Evolutionary conservation across 2,888 invertebrate species (phyloP).

Genomic region (Drosophila borborema): DNA sequence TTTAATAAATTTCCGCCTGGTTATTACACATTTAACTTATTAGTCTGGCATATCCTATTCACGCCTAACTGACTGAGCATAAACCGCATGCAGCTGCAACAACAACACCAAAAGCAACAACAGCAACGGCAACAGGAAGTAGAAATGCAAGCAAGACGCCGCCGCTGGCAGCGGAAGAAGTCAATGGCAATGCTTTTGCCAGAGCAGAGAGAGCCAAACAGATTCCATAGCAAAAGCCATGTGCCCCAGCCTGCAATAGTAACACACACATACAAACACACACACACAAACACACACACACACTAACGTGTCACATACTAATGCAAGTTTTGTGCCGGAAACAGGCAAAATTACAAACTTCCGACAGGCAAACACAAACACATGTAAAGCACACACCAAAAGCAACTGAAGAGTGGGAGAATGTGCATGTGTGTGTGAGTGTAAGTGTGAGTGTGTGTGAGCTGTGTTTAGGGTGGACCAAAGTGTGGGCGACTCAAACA

Average conservation of each 20-base stretch:
- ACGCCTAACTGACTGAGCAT: conserved; percentile 27
- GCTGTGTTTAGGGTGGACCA: conserved; percentile 12
- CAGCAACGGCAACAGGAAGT: conserved; percentile 69
- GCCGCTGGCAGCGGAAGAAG: conserved; percentile 83
- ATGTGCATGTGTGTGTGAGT: not conserved
- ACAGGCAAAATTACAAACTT: conserved; percentile 85
- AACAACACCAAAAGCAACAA: conserved; percentile 45
- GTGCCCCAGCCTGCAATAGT: conserved; percentile 34
- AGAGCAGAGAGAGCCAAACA: conserved; percentile 33
- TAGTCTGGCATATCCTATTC: conserved; percentile 1
- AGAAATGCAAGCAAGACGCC: conserved; percentile 78
- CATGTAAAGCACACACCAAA: conserved; percentile 65
- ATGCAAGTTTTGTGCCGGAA: conserved; percentile 83
- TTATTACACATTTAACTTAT: not conserved
- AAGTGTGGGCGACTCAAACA: conserved; percentile 44
- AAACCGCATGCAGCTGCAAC: conserved; percentile 57
- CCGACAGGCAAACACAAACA: conserved; percentile 81
- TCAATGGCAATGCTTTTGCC: conserved; percentile 73
- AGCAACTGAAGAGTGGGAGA: conserved; percentile 2
- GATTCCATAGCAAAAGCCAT: conserved; percentile 55
- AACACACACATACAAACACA: conserved; percentile 25
- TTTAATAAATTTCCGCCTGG: not conserved
- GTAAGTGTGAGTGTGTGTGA: not conserved
- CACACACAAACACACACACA: conserved; percentile 10
- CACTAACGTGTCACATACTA: conserved; percentile 57